Percentiles rank a stretch among this genome's conserved stretches.
These are phyloP conservation scores for Siniperca chuatsi DNA, from an alignment of 2,113 vertebrate genomes.

Conservation along the genomic window DNA sequence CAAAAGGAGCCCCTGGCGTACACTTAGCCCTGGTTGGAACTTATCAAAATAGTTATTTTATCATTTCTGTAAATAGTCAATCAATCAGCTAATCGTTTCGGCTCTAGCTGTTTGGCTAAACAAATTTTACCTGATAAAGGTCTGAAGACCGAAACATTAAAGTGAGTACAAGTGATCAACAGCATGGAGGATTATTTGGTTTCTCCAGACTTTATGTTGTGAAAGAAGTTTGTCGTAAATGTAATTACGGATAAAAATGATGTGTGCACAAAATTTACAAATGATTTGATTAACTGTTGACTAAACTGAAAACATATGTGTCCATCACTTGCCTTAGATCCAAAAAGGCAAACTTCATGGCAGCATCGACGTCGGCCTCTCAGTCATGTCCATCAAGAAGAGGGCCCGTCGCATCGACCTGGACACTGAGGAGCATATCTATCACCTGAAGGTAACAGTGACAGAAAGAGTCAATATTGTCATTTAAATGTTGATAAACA, in stretches of 20 bases:
- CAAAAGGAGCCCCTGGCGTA: too few species aligned
- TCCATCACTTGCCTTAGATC: slow-evolving; percentile 84
- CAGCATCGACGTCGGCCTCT: slow-evolving; percentile 98
- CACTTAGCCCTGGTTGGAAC: too few species aligned
- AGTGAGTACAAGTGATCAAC: not conserved
- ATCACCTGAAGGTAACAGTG: slow-evolving; percentile 94
- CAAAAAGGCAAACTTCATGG: slow-evolving; percentile 98
- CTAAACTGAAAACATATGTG: not conserved
- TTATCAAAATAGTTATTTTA: too few species aligned
- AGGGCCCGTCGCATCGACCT: slow-evolving; percentile 96
- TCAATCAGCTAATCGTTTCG: not conserved
- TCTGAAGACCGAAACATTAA: not conserved
- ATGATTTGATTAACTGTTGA: not conserved
- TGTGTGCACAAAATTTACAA: not conserved
- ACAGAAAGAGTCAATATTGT: not conserved
- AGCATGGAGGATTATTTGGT: not conserved
- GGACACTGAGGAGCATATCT: slow-evolving; percentile 98
- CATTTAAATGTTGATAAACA: not conserved
- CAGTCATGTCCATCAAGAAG: slow-evolving; percentile 99
- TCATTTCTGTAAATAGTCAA: not conserved
- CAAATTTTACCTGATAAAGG: not conserved
- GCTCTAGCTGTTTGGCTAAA: not conserved
- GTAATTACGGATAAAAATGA: not conserved
- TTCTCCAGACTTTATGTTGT: not conserved
- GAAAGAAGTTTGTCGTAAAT: not conserved